These are phyloP conservation scores for Muscicapa adusta DNA, from an alignment of 2,113 vertebrate species.

Conservation along the genomic window DNA sequence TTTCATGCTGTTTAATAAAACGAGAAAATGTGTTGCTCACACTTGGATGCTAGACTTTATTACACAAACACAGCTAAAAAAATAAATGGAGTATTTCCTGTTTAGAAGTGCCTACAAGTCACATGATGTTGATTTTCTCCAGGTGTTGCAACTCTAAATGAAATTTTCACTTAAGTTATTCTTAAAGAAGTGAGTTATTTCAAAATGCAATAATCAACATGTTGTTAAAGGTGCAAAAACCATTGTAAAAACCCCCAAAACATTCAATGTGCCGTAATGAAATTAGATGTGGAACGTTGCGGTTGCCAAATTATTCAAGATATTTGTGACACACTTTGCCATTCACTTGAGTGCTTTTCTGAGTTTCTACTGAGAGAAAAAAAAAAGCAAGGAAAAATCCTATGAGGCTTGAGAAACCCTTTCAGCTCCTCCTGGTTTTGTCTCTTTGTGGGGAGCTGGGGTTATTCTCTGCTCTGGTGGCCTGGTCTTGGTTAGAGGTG, in stretches of 20 bases:
- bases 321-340: background rate
- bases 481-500: background rate
- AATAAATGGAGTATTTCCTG: conserved; percentile 52
- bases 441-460: background rate
- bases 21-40: conserved; percentile 56
- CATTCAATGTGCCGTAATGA: background rate
- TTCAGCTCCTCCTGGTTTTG: background rate
- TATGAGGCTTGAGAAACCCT: background rate
- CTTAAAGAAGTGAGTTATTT: conserved; percentile 13
- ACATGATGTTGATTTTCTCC: conserved; percentile 59
- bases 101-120: conserved; percentile 32
- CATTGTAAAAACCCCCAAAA: conserved; percentile 17
- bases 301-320: conserved; percentile 7
- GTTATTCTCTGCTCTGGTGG: background rate
- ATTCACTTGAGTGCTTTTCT: background rate
- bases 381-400: background rate
- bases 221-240: conserved; percentile 42
- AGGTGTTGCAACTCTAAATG: conserved; percentile 46
- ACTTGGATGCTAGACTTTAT: conserved; percentile 54
- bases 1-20: conserved; percentile 59
- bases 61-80: conserved; percentile 52
- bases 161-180: conserved; percentile 36
- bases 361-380: background rate
- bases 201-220: background rate
- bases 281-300: background rate